phyloP scores from a whole-genome alignment of 2,888 invertebrate species.

The Metopia argyrocephala region DNA sequence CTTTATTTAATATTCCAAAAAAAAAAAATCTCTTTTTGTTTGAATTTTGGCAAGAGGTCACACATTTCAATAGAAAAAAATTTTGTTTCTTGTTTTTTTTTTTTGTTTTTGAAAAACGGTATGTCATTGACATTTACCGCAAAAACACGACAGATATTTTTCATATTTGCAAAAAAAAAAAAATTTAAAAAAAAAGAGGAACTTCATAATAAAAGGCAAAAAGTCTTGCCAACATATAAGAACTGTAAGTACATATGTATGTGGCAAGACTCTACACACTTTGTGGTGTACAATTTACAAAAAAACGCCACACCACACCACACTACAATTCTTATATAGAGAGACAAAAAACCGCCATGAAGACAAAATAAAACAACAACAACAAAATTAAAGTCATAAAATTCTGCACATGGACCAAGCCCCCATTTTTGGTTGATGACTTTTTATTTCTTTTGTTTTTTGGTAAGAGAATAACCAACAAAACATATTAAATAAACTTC shows the following conservation, averaged over 20 bases:
- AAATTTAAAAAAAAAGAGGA: slow-evolving; percentile 1
- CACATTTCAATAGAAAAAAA: slow-evolving; percentile 41
- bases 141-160: slow-evolving; percentile 28
- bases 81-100: background rate
- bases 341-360: too few relatives aligned
- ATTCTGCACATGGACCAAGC: slow-evolving; percentile 62
- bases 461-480: slow-evolving; percentile 6
- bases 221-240: background rate
- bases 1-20: slow-evolving; percentile 38
- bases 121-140: slow-evolving; percentile 63
- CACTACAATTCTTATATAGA: slow-evolving; percentile 42
- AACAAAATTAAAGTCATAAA: slow-evolving; percentile 42
- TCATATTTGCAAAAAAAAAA: slow-evolving; percentile 40
- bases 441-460: slow-evolving; percentile 27
- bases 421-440: slow-evolving; percentile 58
- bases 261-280: slow-evolving; percentile 19
- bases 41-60: slow-evolving; percentile 52
- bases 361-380: background rate
- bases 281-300: background rate
- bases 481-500: slow-evolving; percentile 35
- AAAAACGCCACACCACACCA: slow-evolving; percentile 59
- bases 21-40: too few relatives aligned
- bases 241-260: background rate
- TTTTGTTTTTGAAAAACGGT: slow-evolving; percentile 7
- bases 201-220: slow-evolving; percentile 35